Evolutionary conservation across 2,797 vertebrate genomes (phyloP).

Genomic region (Amblyraja radiata): DNA sequence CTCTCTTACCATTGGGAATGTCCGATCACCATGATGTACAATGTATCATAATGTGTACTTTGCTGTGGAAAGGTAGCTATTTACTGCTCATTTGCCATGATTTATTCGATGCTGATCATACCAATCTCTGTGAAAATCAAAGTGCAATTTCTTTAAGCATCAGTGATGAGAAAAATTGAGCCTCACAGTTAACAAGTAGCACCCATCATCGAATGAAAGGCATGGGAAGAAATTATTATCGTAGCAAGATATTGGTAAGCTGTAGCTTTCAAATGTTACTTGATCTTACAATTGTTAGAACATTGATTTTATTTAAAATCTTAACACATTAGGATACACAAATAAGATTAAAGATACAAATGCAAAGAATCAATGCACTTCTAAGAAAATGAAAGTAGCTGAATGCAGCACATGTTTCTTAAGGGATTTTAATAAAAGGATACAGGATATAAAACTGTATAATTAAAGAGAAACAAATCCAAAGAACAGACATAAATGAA

Average conservation of each 20-base stretch:
- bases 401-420: not conserved
- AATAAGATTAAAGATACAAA: not conserved
- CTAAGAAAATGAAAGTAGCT: not conserved
- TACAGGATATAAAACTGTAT: not conserved
- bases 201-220: not conserved
- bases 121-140: constrained; percentile 12
- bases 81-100: constrained; percentile 26
- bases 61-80: constrained; percentile 36
- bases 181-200: not conserved
- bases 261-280: not conserved
- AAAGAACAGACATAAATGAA: not conserved
- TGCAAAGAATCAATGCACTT: not conserved
- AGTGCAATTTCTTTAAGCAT: constrained; percentile 6
- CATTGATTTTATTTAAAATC: constrained; percentile 6
- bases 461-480: constrained; percentile 2
- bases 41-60: constrained; percentile 41
- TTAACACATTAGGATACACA: constrained; percentile 2
- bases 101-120: constrained; percentile 28
- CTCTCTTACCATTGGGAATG: constrained; percentile 43
- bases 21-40: constrained; percentile 46
- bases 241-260: constrained; percentile 9
- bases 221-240: not conserved
- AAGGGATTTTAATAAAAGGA: constrained; percentile 14
- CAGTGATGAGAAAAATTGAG: not conserved
- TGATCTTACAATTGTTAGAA: constrained; percentile 21